Base-by-base conservation (phyloP, 2,797 vertebrate species). In the Manis javanica region DNA sequence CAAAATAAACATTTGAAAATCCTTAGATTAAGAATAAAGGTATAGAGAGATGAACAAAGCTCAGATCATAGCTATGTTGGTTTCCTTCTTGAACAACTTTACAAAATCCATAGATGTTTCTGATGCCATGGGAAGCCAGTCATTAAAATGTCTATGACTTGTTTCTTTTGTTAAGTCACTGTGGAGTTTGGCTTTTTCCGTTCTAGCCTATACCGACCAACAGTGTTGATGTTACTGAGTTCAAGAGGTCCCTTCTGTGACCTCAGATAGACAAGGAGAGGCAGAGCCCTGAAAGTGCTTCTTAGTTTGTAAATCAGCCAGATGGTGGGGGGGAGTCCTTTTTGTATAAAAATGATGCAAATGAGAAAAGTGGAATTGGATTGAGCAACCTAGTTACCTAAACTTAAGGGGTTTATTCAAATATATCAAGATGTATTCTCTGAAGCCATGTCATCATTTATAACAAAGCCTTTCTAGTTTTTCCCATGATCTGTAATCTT, bases 301-400 rank as follows among this genome's bases (percentile, higher is more conserved):
- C 66, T 74, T 59, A 63, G 71, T 61, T 68, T 77, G 74, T 57
- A 90, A 85, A 86, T 93, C 93, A 91, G 21, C 75, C 88, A 91
- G 87, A 87, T 75, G 71, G 37, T 15, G 26, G 16, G 5, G 23
- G 16, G 4, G 26, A 69, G 31, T 69, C 6, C 16, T 92, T 89
- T 71, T 72, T 57, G 19, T 85, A 24, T 42, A 90, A 97, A 91
- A 94, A 19, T 68, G 31, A 96, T 61, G 39, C 24, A 79, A 74
- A 92, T 95, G 57, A 88, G 71, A 94, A 81, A 90, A 91, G 93
- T 34, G 88, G 55, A 95, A 96, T 57, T 89, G 37, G 87, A 93
- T 18, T 71, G 12, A 93, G 75, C 5, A 72, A 93, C 66, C 21
- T 42, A 94, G 81, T 34, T 83, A 68, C 53, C 75, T 95, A 89